Percentiles rank a stretch among this genome's conserved stretches.
Evolutionary conservation across 2,113 vertebrate genomes (phyloP).

Genomic region (Gopherus evgoodei): DNA sequence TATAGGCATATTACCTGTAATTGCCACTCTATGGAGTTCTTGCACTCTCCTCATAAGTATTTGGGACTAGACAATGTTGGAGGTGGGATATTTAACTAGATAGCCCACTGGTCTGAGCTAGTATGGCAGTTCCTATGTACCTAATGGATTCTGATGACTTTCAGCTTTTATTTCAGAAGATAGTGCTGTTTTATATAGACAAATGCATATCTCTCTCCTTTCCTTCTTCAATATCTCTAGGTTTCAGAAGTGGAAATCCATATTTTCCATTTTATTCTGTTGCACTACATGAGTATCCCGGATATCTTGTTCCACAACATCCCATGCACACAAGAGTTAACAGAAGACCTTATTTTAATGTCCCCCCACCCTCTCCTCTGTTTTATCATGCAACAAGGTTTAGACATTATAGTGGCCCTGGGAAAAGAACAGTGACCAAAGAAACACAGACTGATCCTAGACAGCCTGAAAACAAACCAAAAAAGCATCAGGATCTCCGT

Average conservation of each 20-base stretch:
- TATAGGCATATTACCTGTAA: not conserved
- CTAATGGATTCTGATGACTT: not conserved
- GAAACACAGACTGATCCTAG: constrained; percentile 74
- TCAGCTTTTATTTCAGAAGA: not conserved
- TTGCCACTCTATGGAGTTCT: rapidly evolving
- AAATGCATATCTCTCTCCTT: not conserved
- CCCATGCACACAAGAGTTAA: constrained; percentile 63
- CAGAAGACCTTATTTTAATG: constrained; percentile 69
- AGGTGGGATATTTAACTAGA: rapidly evolving
- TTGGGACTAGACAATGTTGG: not conserved
- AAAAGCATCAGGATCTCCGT: constrained; percentile 46
- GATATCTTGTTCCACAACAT: constrained; percentile 64
- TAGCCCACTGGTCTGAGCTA: not conserved
- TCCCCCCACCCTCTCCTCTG: constrained; percentile 63
- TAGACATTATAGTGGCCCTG: constrained; percentile 44
- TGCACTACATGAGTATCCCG: constrained; percentile 54
- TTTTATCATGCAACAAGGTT: constrained; percentile 70
- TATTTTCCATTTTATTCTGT: constrained; percentile 68
- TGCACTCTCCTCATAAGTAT: not conserved
- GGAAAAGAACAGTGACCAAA: constrained; percentile 69
- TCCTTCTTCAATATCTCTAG: not conserved
- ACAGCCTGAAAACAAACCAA: constrained; percentile 63
- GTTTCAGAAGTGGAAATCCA: constrained; percentile 65
- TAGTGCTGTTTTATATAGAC: not conserved
- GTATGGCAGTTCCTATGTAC: not conserved